Evolutionary conservation across 1,140 invertebrate genomes (phyloP), one percentile per base, ranked within the genome.

Genomic region (Drosophila simulans): DNA sequence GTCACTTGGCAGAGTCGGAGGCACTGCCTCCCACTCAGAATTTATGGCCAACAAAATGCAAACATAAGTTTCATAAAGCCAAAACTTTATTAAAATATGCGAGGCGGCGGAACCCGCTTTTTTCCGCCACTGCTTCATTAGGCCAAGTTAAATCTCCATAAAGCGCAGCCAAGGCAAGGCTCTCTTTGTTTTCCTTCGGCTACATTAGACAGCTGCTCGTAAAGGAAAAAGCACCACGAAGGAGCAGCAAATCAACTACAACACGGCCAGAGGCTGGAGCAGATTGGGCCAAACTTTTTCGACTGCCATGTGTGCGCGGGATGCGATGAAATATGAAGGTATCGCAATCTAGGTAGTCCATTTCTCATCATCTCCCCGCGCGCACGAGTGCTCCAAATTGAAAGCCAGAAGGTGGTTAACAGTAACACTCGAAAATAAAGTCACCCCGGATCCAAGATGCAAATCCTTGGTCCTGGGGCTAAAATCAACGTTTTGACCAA

Each of bases 1-100:
- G 83, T 72, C 64, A 77, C 69, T 68, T 40, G 59, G 17, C 59
- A 22, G 4, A 72, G 66, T 37, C 27, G n/a, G 4, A 68, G 66
- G 27, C 35, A 45, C 54, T 39, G 27, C 34, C 31, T 40, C 27
- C 49, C 66, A 43, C 60, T 58, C 69, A 78, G 56, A 79, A 88
- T 80, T 89, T 89, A 88, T 82, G 84, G 59, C 56, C 56, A 83
- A 89, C 78, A 89, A 88, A 88, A 70, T 80, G 76, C 76, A 80
- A 79, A 75, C 80, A 79, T 76, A 88, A 88, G 66, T 77, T 71
- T 57, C 53, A 56, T 70, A 76, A 80, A 60, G 45, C 60, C 48
- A 56, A 57, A 82, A 83, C 80, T 88, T 89, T 88, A 88, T 89
- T 80, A 88, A 88, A 88, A 89, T 88, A 88, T 88, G 84, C 83